Base-by-base conservation (phyloP, 1,140 invertebrate species). In the Chelonus insularis region DNA sequence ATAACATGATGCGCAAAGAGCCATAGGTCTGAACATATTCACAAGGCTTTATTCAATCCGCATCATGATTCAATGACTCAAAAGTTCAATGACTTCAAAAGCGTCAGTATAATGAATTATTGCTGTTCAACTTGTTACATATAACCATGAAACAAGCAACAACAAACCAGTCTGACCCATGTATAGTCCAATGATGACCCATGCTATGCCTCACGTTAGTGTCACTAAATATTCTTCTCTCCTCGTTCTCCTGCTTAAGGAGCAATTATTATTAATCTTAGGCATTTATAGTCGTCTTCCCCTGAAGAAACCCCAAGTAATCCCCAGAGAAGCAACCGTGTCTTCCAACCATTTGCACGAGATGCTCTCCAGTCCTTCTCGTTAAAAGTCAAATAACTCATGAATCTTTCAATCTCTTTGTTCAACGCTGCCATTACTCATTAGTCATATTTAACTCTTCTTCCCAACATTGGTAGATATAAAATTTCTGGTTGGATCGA, bases 251-350 rank as follows among this genome's bases (percentile, higher is more conserved):
- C 7, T 32, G 47, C 55, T 57, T 54, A 58, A 63, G 45, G 23
- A 57, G 55, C 55, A 57, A 63, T 63, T 63, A 63, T 63, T 63
- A 63, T 63, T 63, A 63, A 63, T 57, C 47, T 55, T 32, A 8
- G n/a, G 39, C 45, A 32, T 60, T 54, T 60, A 32, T 52, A 43
- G 50, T 23, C 29, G 6, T 36, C 50, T 52, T 52, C 6, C 50
- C 29, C 29, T 43, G 45, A 9, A 11, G 20, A 8, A 34, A 12
- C 7, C n/a, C 50, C 2, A 7, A 34, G 50, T 12, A 34, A 37
- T 48, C 43, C 25, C 43, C 11, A 16, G 39, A 14, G 37, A 45
- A 23, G 14, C 39, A 45, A 45, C 11, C 1, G 39, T 36, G 23
- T 56, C 18, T 39, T 12, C 20, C 32, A 9, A 25, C 8, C n/a